These are phyloP conservation scores for Darevskia nairensis DNA, from an alignment of 2,797 vertebrate species.

Conservation along the genomic window DNA sequence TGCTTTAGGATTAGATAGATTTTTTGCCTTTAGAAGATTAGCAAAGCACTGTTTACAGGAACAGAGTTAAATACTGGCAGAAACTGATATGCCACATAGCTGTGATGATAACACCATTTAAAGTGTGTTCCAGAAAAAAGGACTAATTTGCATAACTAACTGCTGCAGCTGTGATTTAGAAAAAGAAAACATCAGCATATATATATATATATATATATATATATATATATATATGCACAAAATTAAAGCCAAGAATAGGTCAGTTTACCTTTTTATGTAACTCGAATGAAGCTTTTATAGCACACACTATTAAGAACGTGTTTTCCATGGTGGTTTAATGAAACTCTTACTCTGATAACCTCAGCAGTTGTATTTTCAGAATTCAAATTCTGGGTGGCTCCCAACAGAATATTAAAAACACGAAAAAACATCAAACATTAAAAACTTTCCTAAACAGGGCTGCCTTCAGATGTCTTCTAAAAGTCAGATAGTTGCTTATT, in stretches of 20 bases:
- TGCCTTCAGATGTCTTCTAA: no score
- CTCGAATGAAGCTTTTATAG: slow-evolving; percentile 41
- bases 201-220: no score
- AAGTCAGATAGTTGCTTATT: no score
- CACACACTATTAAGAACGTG: slow-evolving; percentile 41
- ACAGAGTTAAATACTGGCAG: slow-evolving; percentile 36
- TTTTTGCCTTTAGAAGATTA: slow-evolving; percentile 57
- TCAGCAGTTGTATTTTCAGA: neutral
- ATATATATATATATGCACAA: neutral
- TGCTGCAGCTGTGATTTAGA: slow-evolving; percentile 45
- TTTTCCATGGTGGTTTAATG: slow-evolving; percentile 23
- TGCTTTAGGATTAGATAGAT: slow-evolving; percentile 38
- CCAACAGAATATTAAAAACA: no score
- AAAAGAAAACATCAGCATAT: slow-evolving; percentile 39
- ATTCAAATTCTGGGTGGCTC: neutral
- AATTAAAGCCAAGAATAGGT: slow-evolving; percentile 56
- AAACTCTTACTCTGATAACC: slow-evolving; percentile 29
- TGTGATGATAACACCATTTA: slow-evolving; percentile 52
- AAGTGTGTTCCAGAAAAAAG: slow-evolving; percentile 52
- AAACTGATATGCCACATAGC: slow-evolving; percentile 57
- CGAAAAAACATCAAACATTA: no score
- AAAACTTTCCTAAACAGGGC: no score
- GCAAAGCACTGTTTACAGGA: slow-evolving; percentile 51
- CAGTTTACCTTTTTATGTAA: slow-evolving; percentile 58
- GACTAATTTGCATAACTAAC: slow-evolving; percentile 66